A percentile compares a stretch with the other conserved stretches of the same genome.
Conservation (phyloP, 64 coral and sea anemone genomes). For the Platygyra sinensis region DNA sequence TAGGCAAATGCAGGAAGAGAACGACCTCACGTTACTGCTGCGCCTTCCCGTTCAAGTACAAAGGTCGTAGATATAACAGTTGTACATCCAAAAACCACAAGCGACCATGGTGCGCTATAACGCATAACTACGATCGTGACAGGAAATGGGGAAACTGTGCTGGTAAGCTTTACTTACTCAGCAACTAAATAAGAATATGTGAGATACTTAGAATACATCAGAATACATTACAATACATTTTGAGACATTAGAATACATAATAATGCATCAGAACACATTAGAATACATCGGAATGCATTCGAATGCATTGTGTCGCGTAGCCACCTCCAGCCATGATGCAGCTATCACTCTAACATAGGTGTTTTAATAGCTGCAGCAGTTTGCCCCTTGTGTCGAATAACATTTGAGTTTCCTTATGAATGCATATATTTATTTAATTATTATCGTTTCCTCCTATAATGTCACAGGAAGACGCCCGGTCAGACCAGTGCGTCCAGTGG, state of each 20-base stretch:
- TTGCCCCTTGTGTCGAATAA: no score
- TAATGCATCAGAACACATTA: neutral
- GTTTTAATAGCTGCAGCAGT: no score
- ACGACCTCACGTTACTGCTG: constrained; percentile 46
- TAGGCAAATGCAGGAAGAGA: constrained; percentile 27
- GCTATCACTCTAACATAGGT: no score
- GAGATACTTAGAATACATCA: no score
- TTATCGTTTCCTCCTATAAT: neutral
- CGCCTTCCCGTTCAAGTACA: constrained; percentile 62
- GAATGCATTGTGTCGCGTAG: no score
- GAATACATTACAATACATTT: neutral
- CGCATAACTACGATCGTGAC: constrained; percentile 58
- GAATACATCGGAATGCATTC: no score
- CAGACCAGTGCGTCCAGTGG: neutral
- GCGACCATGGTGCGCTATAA: constrained; percentile 55
- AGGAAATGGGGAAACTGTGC: constrained; percentile 51
- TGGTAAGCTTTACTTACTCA: neutral
- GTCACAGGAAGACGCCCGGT: neutral
- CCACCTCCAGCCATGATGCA: no score
- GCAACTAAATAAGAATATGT: neutral
- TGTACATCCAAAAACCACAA: constrained; percentile 16
- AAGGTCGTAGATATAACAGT: constrained; percentile 14
- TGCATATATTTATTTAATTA: no score
- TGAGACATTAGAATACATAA: neutral
- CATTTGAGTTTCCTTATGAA: no score